Conservation (phyloP, 1,140 invertebrate species). For the Goniozus legneri region DNA sequence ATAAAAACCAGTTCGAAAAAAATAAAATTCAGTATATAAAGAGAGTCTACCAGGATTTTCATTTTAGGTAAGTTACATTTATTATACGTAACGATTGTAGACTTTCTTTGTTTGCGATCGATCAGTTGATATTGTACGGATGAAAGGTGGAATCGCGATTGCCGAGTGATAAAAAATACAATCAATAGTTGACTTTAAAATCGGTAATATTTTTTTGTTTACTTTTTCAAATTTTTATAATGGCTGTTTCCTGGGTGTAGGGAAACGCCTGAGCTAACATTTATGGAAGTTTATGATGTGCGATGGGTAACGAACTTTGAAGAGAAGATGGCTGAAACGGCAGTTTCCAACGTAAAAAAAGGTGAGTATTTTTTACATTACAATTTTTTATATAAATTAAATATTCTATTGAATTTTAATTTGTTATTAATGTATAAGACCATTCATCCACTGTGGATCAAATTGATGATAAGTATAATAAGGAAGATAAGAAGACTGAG, state of each 20-base stretch:
- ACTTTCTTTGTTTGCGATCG: too few relatives aligned
- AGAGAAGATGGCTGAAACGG: conserved; percentile 48
- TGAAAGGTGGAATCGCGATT: too few relatives aligned
- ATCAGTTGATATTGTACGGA: too few relatives aligned
- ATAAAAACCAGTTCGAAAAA: conserved; percentile 55
- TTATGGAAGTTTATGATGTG: conserved; percentile 55
- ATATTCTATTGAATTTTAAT: conserved; percentile 1
- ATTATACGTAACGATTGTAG: too few relatives aligned
- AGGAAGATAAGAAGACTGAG: conserved; percentile 27
- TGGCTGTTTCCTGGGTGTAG: conserved; percentile 48
- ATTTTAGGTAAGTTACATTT: conserved; percentile 52
- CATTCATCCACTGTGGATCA: conserved; percentile 32
- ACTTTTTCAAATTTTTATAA: too few relatives aligned
- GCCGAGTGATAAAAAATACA: too few relatives aligned
- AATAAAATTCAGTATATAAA: conserved; percentile 58
- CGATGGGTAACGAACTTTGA: conserved; percentile 53
- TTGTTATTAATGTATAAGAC: conserved; percentile 16
- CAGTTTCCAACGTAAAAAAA: conserved; percentile 35
- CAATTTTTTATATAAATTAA: conserved; percentile 8
- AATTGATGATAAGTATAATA: conserved; percentile 24
- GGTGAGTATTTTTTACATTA: conserved; percentile 40
- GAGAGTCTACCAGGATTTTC: conserved; percentile 54
- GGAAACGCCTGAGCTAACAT: conserved; percentile 52
- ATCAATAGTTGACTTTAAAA: too few relatives aligned
- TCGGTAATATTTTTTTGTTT: too few relatives aligned